Conservation (phyloP, 37 sponge, comb jelly and placozoan species). For the Hormiphora californensis region DNA sequence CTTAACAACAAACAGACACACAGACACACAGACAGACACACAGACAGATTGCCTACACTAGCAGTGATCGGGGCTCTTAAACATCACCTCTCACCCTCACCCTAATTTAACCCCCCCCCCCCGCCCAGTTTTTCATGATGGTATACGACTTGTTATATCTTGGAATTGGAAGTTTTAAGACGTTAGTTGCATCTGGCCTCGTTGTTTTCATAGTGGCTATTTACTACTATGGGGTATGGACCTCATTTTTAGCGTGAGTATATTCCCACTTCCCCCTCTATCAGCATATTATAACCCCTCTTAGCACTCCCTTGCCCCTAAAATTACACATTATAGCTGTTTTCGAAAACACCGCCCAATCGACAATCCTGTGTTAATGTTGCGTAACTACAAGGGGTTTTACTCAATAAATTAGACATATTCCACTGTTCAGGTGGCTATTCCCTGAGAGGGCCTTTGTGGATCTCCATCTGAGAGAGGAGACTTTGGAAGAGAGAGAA, state of each 20-base stretch:
- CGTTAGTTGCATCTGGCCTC: not conserved
- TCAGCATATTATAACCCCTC: not conserved
- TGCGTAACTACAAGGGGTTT: no score
- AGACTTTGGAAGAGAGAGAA: not conserved
- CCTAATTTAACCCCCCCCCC: not conserved
- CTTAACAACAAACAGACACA: no score
- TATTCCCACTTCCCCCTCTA: not conserved
- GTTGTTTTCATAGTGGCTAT: not conserved
- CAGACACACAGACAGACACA: no score
- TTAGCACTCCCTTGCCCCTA: not conserved
- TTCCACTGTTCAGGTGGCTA: not conserved
- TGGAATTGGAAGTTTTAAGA: not conserved
- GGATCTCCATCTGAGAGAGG: not conserved
- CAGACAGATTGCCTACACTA: no score
- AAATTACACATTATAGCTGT: not conserved
- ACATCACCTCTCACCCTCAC: no score
- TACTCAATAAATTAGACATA: not conserved
- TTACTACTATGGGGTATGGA: not conserved
- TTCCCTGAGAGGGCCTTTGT: not conserved
- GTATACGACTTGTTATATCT: not conserved
- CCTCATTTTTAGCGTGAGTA: not conserved
- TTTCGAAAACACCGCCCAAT: no score
- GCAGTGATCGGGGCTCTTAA: no score
- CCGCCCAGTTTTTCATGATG: not conserved
- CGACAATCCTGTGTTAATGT: no score